Percentiles rank a stretch among this genome's conserved stretches.
Evolutionary conservation across 2,888 invertebrate genomes (phyloP).

Genomic region (Villa cingulata): DNA sequence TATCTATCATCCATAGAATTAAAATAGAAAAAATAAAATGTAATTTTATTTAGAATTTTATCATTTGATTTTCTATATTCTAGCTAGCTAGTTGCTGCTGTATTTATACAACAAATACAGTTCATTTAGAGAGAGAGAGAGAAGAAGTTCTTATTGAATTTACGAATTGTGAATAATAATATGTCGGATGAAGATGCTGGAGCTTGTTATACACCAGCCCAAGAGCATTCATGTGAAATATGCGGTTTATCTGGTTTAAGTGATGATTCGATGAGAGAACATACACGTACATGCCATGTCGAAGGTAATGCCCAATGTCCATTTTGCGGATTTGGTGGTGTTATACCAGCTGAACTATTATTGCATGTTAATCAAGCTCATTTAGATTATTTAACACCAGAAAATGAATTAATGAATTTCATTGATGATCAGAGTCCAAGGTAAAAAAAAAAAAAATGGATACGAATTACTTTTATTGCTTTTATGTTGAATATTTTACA

Average conservation of each 20-base stretch:
- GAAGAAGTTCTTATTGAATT: neutral
- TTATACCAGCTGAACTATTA: constrained; percentile 59
- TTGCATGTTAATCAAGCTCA: constrained; percentile 75
- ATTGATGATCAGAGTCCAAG: constrained; percentile 57
- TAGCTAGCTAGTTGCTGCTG: too few relatives aligned
- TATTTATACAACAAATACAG: neutral
- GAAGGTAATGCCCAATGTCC: constrained; percentile 68
- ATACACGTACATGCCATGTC: constrained; percentile 64
- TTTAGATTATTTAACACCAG: constrained; percentile 67
- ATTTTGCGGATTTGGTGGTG: constrained; percentile 63
- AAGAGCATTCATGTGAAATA: constrained; percentile 56
- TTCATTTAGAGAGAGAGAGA: neutral
- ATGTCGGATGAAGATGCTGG: constrained; percentile 17
- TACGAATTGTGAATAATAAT: neutral
- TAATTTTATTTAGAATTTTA: too few relatives aligned
- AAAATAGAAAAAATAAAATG: too few relatives aligned
- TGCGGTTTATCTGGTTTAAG: constrained; percentile 71
- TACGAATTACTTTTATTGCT: too few relatives aligned
- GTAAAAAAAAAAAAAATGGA: constrained; percentile 23
- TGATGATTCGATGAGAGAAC: constrained; percentile 64
- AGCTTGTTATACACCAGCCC: constrained; percentile 15
- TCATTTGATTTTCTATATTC: neutral
- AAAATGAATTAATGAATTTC: constrained; percentile 61
- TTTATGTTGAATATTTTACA: neutral
- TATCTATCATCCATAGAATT: too few relatives aligned